Percentiles rank a stretch among this genome's conserved stretches.
Evolutionary conservation across 2,113 vertebrate genomes (phyloP).

Genomic region (Zingel zingel): DNA sequence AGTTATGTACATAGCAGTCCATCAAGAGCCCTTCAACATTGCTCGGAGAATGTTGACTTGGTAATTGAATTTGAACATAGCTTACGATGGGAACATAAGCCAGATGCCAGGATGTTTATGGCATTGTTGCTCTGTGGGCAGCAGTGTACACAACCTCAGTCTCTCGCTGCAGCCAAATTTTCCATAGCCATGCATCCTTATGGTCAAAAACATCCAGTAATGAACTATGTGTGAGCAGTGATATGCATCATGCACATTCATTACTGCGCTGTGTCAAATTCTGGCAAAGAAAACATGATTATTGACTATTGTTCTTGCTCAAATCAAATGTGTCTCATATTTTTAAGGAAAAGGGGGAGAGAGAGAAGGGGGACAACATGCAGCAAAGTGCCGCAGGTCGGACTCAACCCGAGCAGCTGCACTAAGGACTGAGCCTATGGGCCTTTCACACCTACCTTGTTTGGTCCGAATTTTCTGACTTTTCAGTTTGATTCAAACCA

Average conservation of each 20-base stretch:
- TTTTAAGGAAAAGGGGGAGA: too few relatives aligned
- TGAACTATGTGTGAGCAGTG: constrained; percentile 28
- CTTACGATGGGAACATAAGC: constrained; percentile 74
- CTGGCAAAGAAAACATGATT: constrained; percentile 11
- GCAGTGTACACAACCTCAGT: constrained; percentile 74
- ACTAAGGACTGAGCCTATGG: too few relatives aligned
- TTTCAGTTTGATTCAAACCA: too few relatives aligned
- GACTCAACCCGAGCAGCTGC: too few relatives aligned
- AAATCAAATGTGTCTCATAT: not conserved
- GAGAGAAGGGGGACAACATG: too few relatives aligned
- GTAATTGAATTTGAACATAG: constrained; percentile 71
- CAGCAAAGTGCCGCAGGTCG: too few relatives aligned
- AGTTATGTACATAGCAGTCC: constrained; percentile 65
- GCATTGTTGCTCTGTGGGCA: constrained; percentile 73
- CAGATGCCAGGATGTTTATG: constrained; percentile 81
- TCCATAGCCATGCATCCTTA: constrained; percentile 60
- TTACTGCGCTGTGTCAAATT: constrained; percentile 27
- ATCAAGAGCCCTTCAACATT: constrained; percentile 66
- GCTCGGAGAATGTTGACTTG: constrained; percentile 70
- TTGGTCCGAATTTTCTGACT: too few relatives aligned
- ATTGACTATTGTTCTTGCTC: constrained; percentile 3
- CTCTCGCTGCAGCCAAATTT: constrained; percentile 54
- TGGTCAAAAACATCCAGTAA: constrained; percentile 51
- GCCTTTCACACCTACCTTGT: too few relatives aligned
- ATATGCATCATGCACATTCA: constrained; percentile 44